These are phyloP conservation scores for Troilus luridus DNA, from an alignment of 2,888 invertebrate genomes.

Conservation along the genomic window DNA sequence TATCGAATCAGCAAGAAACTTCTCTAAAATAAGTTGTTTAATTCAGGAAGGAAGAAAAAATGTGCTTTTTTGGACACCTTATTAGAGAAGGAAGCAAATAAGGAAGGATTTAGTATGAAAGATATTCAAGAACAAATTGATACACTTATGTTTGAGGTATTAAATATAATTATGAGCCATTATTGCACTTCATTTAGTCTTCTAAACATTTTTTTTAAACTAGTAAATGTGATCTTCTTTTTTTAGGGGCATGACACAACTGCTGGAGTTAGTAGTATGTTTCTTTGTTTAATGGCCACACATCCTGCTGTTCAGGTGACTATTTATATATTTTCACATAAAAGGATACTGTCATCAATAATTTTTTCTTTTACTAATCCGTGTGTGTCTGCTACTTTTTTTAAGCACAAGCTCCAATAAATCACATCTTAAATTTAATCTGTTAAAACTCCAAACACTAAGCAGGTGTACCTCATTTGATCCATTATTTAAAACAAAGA, in stretches of 20 bases:
- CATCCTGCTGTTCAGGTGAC: constrained; percentile 79
- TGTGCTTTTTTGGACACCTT: constrained; percentile 90
- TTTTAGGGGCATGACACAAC: constrained; percentile 84
- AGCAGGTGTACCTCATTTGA: neutral
- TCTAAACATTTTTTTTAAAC: neutral
- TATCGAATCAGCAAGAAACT: too few relatives aligned
- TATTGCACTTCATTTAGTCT: neutral
- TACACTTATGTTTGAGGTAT: constrained; percentile 89
- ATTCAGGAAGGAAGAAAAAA: constrained; percentile 81
- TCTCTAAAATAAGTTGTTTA: constrained; percentile 69
- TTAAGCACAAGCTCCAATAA: neutral
- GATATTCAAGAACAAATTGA: constrained; percentile 90
- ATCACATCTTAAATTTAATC: neutral
- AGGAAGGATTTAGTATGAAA: constrained; percentile 79
- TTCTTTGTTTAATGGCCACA: constrained; percentile 81
- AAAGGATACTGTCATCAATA: too few relatives aligned
- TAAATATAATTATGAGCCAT: neutral
- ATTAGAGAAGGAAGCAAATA: constrained; percentile 86
- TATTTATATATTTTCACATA: constrained; percentile 1
- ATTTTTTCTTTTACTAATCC: neutral
- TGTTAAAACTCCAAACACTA: neutral
- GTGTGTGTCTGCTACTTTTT: too few relatives aligned
- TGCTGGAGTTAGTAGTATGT: constrained; percentile 86
- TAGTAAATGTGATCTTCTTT: neutral
- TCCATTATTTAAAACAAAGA: neutral